Percentiles rank a stretch among this genome's conserved stretches.
Evolutionary conservation across 1,140 invertebrate genomes (phyloP).

Genomic region (Cydia amplana): DNA sequence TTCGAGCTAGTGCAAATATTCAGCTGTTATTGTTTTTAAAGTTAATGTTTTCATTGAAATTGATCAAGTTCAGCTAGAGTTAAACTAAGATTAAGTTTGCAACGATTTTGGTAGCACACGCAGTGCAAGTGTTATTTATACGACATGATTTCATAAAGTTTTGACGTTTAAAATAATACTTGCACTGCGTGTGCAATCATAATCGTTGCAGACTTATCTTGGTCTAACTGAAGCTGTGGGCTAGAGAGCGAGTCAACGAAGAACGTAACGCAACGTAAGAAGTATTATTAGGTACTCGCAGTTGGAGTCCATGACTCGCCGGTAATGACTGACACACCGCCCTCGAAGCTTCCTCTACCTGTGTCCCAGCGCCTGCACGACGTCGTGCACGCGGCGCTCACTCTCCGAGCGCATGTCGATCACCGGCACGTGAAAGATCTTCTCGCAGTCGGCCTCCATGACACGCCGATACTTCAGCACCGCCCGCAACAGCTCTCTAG

Average conservation of each 20-base stretch:
- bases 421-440: constrained; percentile 52
- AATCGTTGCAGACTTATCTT: no score
- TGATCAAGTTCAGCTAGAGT: no score
- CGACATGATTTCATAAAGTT: no score
- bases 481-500: constrained; percentile 56
- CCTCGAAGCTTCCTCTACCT: constrained; percentile 55
- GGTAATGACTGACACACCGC: constrained; percentile 55
- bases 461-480: constrained; percentile 55
- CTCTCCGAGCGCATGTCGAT: constrained; percentile 50
- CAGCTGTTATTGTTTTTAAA: no score
- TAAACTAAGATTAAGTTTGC: no score
- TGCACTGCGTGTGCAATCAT: no score
- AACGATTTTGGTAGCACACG: neutral
- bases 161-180: no score
- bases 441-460: constrained; percentile 53
- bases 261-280: constrained; percentile 39
- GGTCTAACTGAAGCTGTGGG: no score
- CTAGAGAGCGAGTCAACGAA: no score
- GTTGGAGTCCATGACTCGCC: constrained; percentile 51
- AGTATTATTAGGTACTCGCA: constrained; percentile 46
- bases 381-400: constrained; percentile 51
- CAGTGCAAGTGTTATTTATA: no score
- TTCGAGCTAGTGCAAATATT: no score
- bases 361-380: constrained; percentile 57
- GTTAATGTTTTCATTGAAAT: no score